phyloP scores from a whole-genome alignment of 1,140 invertebrate genomes.

The Habropoda laboriosa region DNA sequence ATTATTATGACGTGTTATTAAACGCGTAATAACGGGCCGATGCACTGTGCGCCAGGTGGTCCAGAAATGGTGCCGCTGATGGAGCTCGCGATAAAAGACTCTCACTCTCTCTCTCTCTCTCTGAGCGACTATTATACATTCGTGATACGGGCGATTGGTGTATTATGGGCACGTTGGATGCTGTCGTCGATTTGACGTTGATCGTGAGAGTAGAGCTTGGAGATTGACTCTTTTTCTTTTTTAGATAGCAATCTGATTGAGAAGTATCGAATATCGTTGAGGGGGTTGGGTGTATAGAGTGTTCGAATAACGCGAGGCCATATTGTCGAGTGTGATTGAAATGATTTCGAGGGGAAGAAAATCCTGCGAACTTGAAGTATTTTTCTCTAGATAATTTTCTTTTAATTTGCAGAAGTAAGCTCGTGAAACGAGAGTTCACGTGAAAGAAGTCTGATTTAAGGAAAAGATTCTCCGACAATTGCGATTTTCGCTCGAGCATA shows the following conservation, averaged over 20 bases:
- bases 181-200: neutral
- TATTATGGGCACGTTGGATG: neutral
- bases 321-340: neutral
- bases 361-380: too few species aligned
- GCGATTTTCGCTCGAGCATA: constrained; percentile 5
- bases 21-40: constrained; percentile 66
- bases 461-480: neutral
- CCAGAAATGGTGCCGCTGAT: constrained; percentile 56
- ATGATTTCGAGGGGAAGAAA: too few species aligned
- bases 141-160: neutral
- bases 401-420: too few species aligned
- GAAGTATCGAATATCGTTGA: neutral
- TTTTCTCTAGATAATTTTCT: too few species aligned
- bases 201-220: too few species aligned
- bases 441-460: too few species aligned
- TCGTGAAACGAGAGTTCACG: too few species aligned
- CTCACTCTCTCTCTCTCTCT: too few species aligned
- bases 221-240: neutral
- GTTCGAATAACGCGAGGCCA: neutral
- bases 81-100: constrained; percentile 59
- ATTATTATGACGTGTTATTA: constrained; percentile 72
- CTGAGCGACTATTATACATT: neutral
- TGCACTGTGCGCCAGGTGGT: constrained; percentile 60
- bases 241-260: neutral
- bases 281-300: too few species aligned